phyloP scores from a whole-genome alignment of 2,113 vertebrate genomes.

The Pygoscelis adeliae region DNA sequence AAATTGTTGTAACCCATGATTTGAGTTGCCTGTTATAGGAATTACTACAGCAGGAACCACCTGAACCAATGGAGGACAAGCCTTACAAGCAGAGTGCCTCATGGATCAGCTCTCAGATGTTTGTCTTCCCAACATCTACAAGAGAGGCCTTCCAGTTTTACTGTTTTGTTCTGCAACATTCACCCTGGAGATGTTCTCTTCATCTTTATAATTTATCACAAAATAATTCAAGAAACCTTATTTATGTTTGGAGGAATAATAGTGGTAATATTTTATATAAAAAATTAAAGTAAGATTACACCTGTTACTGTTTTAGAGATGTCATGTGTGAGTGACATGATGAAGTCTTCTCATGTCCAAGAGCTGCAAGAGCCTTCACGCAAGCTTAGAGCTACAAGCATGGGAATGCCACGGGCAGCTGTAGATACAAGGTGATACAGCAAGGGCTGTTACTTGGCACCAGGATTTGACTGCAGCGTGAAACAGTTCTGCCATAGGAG shows the following conservation, averaged over 20 bases:
- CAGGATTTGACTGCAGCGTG: background rate
- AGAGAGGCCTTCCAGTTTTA: background rate
- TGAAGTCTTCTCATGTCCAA: background rate
- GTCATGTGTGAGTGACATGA: fast-evolving
- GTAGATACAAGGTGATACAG: background rate
- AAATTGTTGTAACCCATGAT: too few relatives aligned
- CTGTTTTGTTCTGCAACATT: background rate
- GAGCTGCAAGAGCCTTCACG: background rate
- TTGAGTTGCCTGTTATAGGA: too few relatives aligned
- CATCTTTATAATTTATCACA: background rate
- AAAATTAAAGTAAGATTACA: background rate
- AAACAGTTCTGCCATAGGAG: background rate
- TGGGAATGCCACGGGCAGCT: background rate
- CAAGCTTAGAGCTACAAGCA: background rate
- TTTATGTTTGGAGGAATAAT: background rate
- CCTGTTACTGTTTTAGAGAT: background rate
- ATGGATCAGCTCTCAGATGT: background rate
- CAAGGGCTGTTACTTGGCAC: background rate
- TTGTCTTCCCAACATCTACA: background rate
- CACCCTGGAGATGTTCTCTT: background rate
- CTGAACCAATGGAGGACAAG: too few relatives aligned
- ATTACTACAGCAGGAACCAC: too few relatives aligned
- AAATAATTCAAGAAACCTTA: background rate
- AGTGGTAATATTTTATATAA: background rate
- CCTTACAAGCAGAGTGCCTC: background rate